Conservation (phyloP, 2,888 invertebrate species). For the Miltochrista miniata region DNA sequence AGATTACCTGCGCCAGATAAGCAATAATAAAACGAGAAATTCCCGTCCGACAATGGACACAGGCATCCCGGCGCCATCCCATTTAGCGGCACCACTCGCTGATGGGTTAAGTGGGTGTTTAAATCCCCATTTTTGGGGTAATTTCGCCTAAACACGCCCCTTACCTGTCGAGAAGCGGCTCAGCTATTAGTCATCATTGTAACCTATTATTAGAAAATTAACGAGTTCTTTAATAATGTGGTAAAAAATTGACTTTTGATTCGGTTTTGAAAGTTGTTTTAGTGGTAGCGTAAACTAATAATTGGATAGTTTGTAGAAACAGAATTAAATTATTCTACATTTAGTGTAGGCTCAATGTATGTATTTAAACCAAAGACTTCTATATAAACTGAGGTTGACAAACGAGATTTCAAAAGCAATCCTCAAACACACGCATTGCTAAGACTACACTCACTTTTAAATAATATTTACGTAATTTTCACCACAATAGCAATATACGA, state of each 20-base stretch:
- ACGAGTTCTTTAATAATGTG: conserved; percentile 15
- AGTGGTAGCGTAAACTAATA: conserved; percentile 7
- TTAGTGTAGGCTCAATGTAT: too few relatives aligned
- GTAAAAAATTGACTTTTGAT: conserved; percentile 10
- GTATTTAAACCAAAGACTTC: too few relatives aligned
- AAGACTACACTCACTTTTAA: too few relatives aligned
- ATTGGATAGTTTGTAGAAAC: conserved; percentile 8
- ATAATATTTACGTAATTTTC: too few relatives aligned
- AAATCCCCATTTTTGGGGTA: conserved; percentile 53
- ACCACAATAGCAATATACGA: too few relatives aligned
- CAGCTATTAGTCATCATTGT: conserved; percentile 32
- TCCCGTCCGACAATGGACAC: conserved; percentile 50
- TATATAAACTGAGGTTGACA: too few relatives aligned
- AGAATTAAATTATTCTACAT: too few relatives aligned
- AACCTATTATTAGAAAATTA: conserved; percentile 35
- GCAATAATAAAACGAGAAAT: too few relatives aligned
- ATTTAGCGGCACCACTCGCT: conserved; percentile 58
- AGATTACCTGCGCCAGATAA: too few relatives aligned
- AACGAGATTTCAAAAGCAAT: too few relatives aligned
- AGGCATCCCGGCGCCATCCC: conserved; percentile 44
- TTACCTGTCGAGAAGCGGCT: conserved; percentile 31
- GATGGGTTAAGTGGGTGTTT: conserved; percentile 60
- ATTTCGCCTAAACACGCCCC: conserved; percentile 48
- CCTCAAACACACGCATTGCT: too few relatives aligned
- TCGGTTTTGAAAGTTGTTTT: conserved; percentile 1